phyloP scores from a whole-genome alignment of 1,140 invertebrate species.

The Bombus pyrosoma region DNA sequence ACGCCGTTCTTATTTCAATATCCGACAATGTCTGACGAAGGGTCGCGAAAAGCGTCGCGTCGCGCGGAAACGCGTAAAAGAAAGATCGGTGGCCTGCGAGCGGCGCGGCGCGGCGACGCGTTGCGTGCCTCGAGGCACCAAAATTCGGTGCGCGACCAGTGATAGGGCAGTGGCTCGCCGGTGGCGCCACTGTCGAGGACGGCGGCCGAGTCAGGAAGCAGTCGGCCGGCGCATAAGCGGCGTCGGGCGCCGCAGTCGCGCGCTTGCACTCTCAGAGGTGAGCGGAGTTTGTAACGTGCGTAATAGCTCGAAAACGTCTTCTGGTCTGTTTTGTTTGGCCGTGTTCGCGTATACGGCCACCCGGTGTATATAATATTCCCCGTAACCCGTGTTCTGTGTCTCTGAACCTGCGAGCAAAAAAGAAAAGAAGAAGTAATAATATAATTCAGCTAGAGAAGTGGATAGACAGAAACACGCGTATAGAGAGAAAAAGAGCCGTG shows the following conservation, averaged over 20 bases:
- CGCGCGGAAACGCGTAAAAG: too few relatives aligned
- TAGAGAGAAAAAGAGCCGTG: not conserved
- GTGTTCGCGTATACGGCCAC: constrained; percentile 7
- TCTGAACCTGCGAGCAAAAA: not conserved
- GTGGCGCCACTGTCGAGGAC: constrained; percentile 62
- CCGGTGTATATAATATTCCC: constrained; percentile 18
- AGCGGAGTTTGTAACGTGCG: constrained; percentile 58
- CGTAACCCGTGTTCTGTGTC: constrained; percentile 4
- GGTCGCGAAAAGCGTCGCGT: not conserved
- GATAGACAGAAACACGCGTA: not conserved
- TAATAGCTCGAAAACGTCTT: constrained; percentile 44
- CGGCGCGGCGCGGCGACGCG: too few relatives aligned
- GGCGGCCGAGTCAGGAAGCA: constrained; percentile 59
- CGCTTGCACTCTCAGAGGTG: constrained; percentile 81
- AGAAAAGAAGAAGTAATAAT: not conserved
- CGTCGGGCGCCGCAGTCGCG: constrained; percentile 78
- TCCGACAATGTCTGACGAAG: not conserved
- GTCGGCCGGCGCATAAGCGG: constrained; percentile 73
- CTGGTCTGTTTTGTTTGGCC: constrained; percentile 27
- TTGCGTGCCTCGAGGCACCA: not conserved
- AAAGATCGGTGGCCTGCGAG: too few relatives aligned
- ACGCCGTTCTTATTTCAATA: not conserved
- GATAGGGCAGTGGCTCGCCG: constrained; percentile 52
- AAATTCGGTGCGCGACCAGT: constrained; percentile 16
- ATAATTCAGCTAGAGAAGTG: not conserved